A percentile compares a stretch with the other conserved stretches of the same genome.
phyloP scores from a whole-genome alignment of 2,113 vertebrate species.

The Spea bombifrons region DNA sequence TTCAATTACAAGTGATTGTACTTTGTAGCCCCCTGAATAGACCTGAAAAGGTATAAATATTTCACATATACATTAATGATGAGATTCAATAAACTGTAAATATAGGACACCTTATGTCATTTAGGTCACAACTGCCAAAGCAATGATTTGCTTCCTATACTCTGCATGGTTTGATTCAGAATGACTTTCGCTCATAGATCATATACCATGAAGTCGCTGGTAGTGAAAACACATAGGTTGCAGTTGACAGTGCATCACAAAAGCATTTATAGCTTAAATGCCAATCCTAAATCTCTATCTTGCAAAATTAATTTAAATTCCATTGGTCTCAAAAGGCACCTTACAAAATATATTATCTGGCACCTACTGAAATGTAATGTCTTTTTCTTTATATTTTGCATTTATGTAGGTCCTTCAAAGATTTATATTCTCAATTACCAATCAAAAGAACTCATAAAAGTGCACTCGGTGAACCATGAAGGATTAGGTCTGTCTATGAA shows the following conservation, averaged over 20 bases:
- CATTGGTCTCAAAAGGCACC: constrained; percentile 46
- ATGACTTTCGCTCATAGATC: constrained; percentile 24
- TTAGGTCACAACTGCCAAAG: neutral
- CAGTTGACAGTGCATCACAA: constrained; percentile 50
- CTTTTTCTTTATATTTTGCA: constrained; percentile 53
- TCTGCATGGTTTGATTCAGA: constrained; percentile 35
- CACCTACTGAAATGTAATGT: constrained; percentile 56
- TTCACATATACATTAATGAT: constrained; percentile 2
- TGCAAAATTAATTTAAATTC: constrained; percentile 53
- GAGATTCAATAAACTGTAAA: constrained; percentile 10
- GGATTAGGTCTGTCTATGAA: constrained; percentile 56
- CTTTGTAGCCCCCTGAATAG: neutral
- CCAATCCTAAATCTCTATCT: constrained; percentile 49
- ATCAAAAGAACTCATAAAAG: constrained; percentile 63
- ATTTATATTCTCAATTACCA: constrained; percentile 67
- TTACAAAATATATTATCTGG: constrained; percentile 51
- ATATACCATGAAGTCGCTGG: constrained; percentile 42
- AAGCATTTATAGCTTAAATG: constrained; percentile 52
- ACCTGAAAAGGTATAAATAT: neutral
- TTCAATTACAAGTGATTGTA: neutral
- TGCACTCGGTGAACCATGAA: constrained; percentile 52
- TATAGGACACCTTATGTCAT: neutral
- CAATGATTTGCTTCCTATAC: constrained; percentile 16
- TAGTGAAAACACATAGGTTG: constrained; percentile 53
- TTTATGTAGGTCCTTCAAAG: constrained; percentile 60